A percentile compares a stretch with the other conserved stretches of the same genome.
These are phyloP conservation scores for Eriosoma lanigerum DNA, from an alignment of 1,140 invertebrate species.

Conservation along the genomic window DNA sequence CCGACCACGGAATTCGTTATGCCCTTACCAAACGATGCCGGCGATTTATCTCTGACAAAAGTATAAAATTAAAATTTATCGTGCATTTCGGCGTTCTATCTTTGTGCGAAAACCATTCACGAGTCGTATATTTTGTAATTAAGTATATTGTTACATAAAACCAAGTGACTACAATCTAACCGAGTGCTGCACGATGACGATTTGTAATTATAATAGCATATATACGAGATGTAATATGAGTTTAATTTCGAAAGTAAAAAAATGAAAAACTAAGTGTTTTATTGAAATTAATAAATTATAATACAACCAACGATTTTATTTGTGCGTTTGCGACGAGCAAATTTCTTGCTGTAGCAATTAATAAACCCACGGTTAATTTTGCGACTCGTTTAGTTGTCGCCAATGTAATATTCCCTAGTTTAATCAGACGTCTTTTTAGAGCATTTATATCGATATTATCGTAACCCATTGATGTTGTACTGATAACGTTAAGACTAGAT, in stretches of 20 bases:
- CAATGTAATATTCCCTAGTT: constrained; percentile 85
- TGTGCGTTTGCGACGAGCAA: constrained; percentile 78
- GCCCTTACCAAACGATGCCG: constrained; percentile 62
- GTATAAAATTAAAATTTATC: no score
- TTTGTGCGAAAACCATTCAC: no score
- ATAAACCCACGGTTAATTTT: constrained; percentile 78
- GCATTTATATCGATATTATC: constrained; percentile 77
- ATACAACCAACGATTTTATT: constrained; percentile 65
- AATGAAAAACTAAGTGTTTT: no score
- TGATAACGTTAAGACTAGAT: constrained; percentile 78
- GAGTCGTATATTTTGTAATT: no score
- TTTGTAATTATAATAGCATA: no score
- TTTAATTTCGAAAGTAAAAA: no score
- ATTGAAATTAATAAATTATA: no score
- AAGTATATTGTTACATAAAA: no score
- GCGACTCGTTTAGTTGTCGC: constrained; percentile 89
- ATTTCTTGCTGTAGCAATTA: constrained; percentile 77
- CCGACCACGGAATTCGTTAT: constrained; percentile 79
- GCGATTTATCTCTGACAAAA: neutral
- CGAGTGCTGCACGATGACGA: no score
- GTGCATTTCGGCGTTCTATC: no score
- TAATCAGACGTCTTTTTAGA: constrained; percentile 69
- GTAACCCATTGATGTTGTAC: constrained; percentile 89
- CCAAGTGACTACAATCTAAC: no score
- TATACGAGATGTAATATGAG: no score